Conservation (phyloP, 1,140 invertebrate genomes). For the Zelostemma sp. region DNA sequence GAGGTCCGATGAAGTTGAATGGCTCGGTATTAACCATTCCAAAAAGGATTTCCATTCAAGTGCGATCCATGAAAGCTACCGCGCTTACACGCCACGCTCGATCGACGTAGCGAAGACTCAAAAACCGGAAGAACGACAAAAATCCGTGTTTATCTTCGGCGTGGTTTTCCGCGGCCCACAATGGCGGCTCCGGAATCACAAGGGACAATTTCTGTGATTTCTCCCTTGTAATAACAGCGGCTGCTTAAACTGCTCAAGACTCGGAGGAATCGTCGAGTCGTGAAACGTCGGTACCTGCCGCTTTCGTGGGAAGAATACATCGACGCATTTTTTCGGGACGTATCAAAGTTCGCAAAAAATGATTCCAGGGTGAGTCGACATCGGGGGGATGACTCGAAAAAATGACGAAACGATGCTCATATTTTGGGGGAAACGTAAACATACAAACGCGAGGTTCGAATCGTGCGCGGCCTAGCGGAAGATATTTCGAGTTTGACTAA, state of each 20-base stretch:
- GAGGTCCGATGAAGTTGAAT: slow-evolving; percentile 21
- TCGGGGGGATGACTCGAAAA: neutral
- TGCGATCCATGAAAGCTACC: slow-evolving; percentile 20
- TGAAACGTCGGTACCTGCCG: slow-evolving; percentile 20
- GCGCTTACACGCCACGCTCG: slow-evolving; percentile 25
- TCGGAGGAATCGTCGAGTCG: slow-evolving; percentile 36
- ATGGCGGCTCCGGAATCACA: slow-evolving; percentile 30
- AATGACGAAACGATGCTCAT: neutral
- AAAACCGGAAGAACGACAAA: slow-evolving; percentile 41
- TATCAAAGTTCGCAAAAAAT: neutral
- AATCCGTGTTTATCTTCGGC: slow-evolving; percentile 39
- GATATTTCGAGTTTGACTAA: neutral
- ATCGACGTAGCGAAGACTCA: slow-evolving; percentile 25
- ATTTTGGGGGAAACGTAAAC: neutral
- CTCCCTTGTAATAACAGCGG: slow-evolving; percentile 25
- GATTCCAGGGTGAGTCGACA: neutral
- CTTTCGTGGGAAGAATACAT: slow-evolving; percentile 30
- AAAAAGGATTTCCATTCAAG: slow-evolving; percentile 25
- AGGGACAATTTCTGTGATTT: slow-evolving; percentile 27
- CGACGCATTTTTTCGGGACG: neutral
- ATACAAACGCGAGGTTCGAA: neutral
- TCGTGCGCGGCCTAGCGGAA: neutral
- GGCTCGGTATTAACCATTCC: slow-evolving; percentile 27
- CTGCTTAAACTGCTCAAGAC: slow-evolving; percentile 1
- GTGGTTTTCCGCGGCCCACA: slow-evolving; percentile 6